These are phyloP conservation scores for Helicolenus hilgendorfi DNA, from an alignment of 2,797 vertebrate species.

Conservation along the genomic window DNA sequence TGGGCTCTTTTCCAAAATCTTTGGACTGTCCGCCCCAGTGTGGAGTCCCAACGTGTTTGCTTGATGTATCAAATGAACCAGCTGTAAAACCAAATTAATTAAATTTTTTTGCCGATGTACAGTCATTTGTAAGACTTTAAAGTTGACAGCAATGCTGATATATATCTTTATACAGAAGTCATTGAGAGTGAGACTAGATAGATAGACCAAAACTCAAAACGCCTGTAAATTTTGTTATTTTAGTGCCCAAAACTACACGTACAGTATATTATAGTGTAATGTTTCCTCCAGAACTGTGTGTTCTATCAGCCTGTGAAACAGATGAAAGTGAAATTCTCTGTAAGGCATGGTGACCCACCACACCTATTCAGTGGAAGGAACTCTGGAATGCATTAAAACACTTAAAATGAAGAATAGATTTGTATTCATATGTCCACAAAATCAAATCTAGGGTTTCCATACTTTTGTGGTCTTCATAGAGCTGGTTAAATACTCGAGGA, in stretches of 20 bases:
- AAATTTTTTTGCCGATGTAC: background rate
- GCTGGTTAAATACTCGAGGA: too few species aligned
- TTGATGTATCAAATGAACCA: background rate
- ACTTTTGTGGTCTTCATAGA: background rate
- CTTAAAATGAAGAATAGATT: background rate
- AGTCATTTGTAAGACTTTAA: background rate
- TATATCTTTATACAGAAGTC: background rate
- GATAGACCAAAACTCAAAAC: background rate
- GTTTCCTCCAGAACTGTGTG: background rate
- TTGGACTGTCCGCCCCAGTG: background rate
- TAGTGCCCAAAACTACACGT: background rate
- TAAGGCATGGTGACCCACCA: background rate
- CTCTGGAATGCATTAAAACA: background rate
- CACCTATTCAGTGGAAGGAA: background rate
- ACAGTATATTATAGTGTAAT: background rate
- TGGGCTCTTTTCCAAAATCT: background rate
- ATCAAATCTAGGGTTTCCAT: background rate
- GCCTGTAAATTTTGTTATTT: background rate
- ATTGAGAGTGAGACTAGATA: too few species aligned
- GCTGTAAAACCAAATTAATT: background rate
- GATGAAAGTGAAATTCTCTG: slow-evolving; percentile 12
- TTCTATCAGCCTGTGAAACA: background rate
- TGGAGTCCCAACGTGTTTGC: background rate
- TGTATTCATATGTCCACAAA: background rate
- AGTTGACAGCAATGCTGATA: background rate